These are phyloP conservation scores for Cybosia mesomella DNA, from an alignment of 2,888 invertebrate species.

Conservation along the genomic window DNA sequence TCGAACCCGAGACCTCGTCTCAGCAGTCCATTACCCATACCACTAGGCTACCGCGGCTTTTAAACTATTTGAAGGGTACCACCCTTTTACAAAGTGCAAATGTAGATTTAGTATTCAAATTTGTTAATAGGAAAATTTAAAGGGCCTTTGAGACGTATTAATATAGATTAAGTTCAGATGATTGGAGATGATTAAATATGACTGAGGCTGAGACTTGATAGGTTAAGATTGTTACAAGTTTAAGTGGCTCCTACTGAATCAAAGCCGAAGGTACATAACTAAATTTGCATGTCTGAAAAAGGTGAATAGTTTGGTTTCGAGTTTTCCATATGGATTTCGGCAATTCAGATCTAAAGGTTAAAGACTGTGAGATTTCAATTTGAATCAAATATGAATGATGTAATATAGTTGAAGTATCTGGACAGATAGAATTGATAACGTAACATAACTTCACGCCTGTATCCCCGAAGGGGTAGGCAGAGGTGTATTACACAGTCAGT, in stretches of 20 bases:
- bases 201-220: slow-evolving; percentile 18
- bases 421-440: neutral
- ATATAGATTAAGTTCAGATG: slow-evolving; percentile 36
- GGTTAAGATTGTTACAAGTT: slow-evolving; percentile 10
- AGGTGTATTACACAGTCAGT: too few relatives aligned
- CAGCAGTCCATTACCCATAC: too few relatives aligned
- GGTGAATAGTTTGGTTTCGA: slow-evolving; percentile 7
- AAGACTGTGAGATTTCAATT: neutral
- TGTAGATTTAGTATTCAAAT: slow-evolving; percentile 30
- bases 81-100: neutral
- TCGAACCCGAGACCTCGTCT: too few relatives aligned
- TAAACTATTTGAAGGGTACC: slow-evolving; percentile 3
- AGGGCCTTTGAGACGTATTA: slow-evolving; percentile 34
- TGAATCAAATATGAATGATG: neutral
- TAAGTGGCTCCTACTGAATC: slow-evolving; percentile 2
- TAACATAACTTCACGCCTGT: too few relatives aligned
- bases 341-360: neutral
- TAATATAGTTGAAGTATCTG: neutral
- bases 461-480: too few relatives aligned
- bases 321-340: slow-evolving; percentile 12
- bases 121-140: slow-evolving; percentile 30
- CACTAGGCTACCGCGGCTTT: too few relatives aligned
- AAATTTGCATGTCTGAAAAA: slow-evolving; percentile 25
- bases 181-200: slow-evolving; percentile 30
- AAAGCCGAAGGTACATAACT: slow-evolving; percentile 12